Base-by-base conservation (phyloP, 2,113 vertebrate species). In the Pagrus major region DNA sequence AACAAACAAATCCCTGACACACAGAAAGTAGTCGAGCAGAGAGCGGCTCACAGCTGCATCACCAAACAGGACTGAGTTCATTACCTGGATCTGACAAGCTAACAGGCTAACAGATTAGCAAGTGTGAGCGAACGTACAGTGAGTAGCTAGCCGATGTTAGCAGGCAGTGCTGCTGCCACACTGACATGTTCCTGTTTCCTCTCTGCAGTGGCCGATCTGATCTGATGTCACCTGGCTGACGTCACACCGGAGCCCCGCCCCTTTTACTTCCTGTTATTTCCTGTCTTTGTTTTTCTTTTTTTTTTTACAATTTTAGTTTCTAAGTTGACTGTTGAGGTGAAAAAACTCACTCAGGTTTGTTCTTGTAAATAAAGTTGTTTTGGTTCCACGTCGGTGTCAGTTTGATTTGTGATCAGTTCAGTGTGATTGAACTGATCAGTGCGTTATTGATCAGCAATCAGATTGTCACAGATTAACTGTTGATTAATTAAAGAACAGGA, bases 201-300 rank as follows among this genome's bases (percentile, higher is more conserved):
- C 3, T 71, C 14, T 31, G 27, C 91, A 95, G 95, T 95, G 71
- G 94, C 95, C 1, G 94, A 95, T 33, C 78, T 93, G 81, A 95
- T 94, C 92, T 95, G 74, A 94, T 81, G 74, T 64, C 3, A 81
- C n/a, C 42, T 31, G 37, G 77, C 79, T 29, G 73, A 64, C 9
- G 0, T 68, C 69, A 42, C 29, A 4, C 0, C 1, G 6, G 3
- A 72, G 69, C 70, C 47, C 52, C 16, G 4, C 71, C 56, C 35
- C 67, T 51, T 47, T 42, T n/a, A 42, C 46, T 25, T 55, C n/a
- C 41, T 52, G 46, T 63, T 79, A 14, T 65, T 75, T 55, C 20
- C 73, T 12, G n/a, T 59, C 37, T 39, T 39, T 42, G 41, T 25
- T 79, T 37, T 12, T 15, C 66, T 27, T 41, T 47, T 37, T 74